Base-by-base conservation (phyloP, 2,888 invertebrate species). In the Agrotis exclamationis region DNA sequence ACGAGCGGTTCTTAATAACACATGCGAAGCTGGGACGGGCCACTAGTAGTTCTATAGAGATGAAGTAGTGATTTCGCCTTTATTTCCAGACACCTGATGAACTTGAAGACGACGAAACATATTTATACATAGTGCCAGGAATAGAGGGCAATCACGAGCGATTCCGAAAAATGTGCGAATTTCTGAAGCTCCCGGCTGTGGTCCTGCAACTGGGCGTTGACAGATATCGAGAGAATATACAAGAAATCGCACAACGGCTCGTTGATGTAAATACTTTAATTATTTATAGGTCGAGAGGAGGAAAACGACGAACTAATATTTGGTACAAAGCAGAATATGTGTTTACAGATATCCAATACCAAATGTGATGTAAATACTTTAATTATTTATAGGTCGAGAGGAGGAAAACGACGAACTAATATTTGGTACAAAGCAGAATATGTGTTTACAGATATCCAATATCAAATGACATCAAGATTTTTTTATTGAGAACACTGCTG, bases 131-230 rank as follows among this genome's bases (percentile, higher is more conserved):
- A 45, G 73, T 93, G 18, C 93, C 93, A 0, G 93, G 93, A 0
- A 62, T 92, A n/a, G 93, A 93, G 73, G 92, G 92, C 0, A 88
- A 90, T 50, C 80, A 91, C 62, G 73, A 82, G n/a, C 81, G 88
- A 45, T 93, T 93, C 84, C 74, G 72, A 0, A 47, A 24, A 6
- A 51, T 92, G 33, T 90, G 90, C 58, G 86, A 89, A 75, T 85
- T 89, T 0, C 82, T 93, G 22, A 91, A 92, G 78, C 20, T 93
- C 62, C 86, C 89, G 0, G 91, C 92, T 0, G 48, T 92, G 0
- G 91, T 90, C 1, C 72, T 93, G 60, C 93, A 93, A 69, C 90
- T 91, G 0, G 91, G 90, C 0, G 70, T 92, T 4, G 90, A 92
- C 24, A 67, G 73, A 1, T 85, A 86, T 0, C 48, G 84, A 20